Base-by-base conservation (phyloP, 30 jellyfish, hydroid and myxozoan species). In the Cassiopea xamachana region DNA sequence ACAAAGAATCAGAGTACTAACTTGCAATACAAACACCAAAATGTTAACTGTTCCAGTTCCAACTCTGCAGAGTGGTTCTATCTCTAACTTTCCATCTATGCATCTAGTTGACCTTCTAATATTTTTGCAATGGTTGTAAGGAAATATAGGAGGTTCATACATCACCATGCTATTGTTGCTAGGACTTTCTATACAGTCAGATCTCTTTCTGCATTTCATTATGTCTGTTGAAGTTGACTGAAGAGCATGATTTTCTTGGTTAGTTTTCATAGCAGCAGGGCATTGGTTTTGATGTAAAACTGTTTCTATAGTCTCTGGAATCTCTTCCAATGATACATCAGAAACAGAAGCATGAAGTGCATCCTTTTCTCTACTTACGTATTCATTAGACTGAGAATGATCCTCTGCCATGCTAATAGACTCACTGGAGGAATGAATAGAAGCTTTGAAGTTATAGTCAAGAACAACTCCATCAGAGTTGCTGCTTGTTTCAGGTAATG, bases 1-100 rank as follows among this genome's bases (percentile, higher is more conserved):
- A 19, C 17, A 72, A 18, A 15, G 7, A 55, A 49, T 15, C 2
- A 19, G 39, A 14, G 43, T 64, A 55, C 92, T 44, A 59, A 84
- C 92, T 73, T 84, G 92, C 48, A 84, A 71, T 7, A 84, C 92
- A 18, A 58, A 12, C 71, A 85, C 86, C 60, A 84, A 47, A n/a
- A 84, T 84, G 48, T 70, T 59, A 50, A 46, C 70, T 51, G 69
- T 84, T 17, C 84, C 92, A 16, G 46, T 7, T 46, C 61, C 71
- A 47, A 46, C 59, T 48, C 55, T 59, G 19, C 90, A 82, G 17
- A 82, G 48, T 10, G 81, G 60, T 50, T 82, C 60, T 46, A 82
- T 47, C 14, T 64, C 60, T 27, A 78, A 44, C 13, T 78, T 48
- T 18, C 70, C 8, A 7, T 15, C 60, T 4, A 5, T 50, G 0